Evolutionary conservation across 2,888 invertebrate species (phyloP).

Genomic region (Eudemis profundana): DNA sequence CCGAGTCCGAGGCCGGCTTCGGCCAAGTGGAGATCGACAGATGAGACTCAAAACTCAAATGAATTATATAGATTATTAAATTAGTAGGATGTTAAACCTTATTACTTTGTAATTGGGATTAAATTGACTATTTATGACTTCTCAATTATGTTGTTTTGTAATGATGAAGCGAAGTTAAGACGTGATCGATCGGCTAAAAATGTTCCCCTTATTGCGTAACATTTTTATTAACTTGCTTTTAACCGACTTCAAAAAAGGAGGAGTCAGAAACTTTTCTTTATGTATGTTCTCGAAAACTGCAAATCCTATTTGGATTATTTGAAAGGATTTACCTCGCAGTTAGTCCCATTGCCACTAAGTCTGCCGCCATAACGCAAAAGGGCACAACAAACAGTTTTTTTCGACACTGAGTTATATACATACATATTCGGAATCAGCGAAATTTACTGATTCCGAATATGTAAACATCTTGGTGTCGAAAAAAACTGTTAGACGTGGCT

Average conservation of each 20-base stretch:
- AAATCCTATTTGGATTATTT: too few species aligned
- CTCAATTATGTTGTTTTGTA: not conserved
- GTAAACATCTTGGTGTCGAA: too few species aligned
- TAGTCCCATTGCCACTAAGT: too few species aligned
- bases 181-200: conserved; percentile 34
- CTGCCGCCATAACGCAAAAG: too few species aligned
- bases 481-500: too few species aligned
- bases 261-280: not conserved
- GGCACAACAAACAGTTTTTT: too few species aligned
- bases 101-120: not conserved
- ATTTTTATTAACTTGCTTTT: conserved; percentile 29
- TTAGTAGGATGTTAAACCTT: not conserved
- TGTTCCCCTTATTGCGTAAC: conserved; percentile 10
- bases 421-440: too few species aligned
- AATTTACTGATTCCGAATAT: too few species aligned
- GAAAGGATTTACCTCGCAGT: too few species aligned
- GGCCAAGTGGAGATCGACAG: conserved; percentile 15
- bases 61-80: not conserved
- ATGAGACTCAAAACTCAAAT: conserved; percentile 2
- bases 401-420: too few species aligned
- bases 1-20: not conserved
- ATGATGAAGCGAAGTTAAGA: conserved; percentile 12
- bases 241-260: not conserved
- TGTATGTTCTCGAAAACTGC: too few species aligned
- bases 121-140: not conserved